Conservation (phyloP, 1,140 invertebrate genomes). For the Stenopsyche tienmushanensis region DNA sequence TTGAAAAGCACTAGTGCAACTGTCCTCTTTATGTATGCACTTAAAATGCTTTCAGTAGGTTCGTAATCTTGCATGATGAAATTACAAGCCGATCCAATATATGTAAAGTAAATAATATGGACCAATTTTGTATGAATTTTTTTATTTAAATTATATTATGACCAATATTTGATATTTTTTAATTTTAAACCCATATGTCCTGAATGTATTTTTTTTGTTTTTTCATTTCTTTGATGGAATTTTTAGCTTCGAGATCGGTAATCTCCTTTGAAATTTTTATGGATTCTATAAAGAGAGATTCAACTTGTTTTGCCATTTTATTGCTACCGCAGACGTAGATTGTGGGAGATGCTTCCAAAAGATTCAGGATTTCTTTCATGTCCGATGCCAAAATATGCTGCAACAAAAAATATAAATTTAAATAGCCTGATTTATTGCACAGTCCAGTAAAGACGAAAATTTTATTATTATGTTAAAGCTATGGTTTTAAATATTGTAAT, state of each 20-base stretch:
- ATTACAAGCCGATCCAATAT: not conserved
- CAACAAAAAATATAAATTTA: not conserved
- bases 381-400: not conserved
- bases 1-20: too few species aligned
- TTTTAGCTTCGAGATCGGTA: conserved; percentile 46
- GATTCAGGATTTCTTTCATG: not conserved
- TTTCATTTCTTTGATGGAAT: conserved; percentile 50
- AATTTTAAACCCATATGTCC: conserved; percentile 57
- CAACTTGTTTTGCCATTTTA: conserved; percentile 70
- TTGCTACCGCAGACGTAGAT: conserved; percentile 77
- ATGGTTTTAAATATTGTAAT: too few species aligned
- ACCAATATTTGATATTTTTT: too few species aligned
- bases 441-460: too few species aligned
- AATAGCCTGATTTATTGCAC: conserved; percentile 6
- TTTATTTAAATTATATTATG: conserved; percentile 28
- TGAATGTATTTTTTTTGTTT: conserved; percentile 54
- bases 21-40: too few species aligned
- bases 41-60: too few species aligned
- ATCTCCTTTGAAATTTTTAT: conserved; percentile 52
- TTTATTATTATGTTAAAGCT: too few species aligned
- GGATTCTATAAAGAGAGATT: conserved; percentile 58
- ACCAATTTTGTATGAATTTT: conserved; percentile 7
- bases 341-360: conserved; percentile 58
- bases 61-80: not conserved
- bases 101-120: conserved; percentile 13